Conservation (phyloP, 2,888 invertebrate species). For the Crocallis elinguaria region DNA sequence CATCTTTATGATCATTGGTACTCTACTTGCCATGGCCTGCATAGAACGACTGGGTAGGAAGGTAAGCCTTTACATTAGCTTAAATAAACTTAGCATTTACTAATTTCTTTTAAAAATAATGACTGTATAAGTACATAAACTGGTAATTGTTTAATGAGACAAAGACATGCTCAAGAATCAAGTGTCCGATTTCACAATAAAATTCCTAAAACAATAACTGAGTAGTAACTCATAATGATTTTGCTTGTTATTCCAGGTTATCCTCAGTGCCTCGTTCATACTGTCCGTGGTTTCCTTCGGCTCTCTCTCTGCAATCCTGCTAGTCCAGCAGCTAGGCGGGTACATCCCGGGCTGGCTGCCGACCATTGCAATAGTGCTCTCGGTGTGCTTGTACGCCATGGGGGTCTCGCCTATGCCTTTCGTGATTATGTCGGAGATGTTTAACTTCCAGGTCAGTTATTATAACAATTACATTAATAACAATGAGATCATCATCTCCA, state of each 20-base stretch:
- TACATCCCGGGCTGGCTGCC: constrained; percentile 52
- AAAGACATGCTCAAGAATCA: no score
- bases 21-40: constrained; percentile 42
- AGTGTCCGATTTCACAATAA: no score
- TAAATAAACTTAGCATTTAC: no score
- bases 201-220: no score
- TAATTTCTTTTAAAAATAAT: no score
- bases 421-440: constrained; percentile 60
- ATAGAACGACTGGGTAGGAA: constrained; percentile 50
- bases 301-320: constrained; percentile 40
- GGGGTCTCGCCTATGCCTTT: constrained; percentile 55
- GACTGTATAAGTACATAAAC: no score
- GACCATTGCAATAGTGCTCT: constrained; percentile 42
- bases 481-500: no score
- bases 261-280: constrained; percentile 40
- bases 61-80: constrained; percentile 26
- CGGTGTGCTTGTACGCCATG: constrained; percentile 47
- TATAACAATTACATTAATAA: no score
- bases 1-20: constrained; percentile 48
- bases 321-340: constrained; percentile 41
- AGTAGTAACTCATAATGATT: no score
- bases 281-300: constrained; percentile 41
- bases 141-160: no score
- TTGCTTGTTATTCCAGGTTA: constrained; percentile 44
- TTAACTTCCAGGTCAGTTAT: constrained; percentile 57